Base-by-base conservation (phyloP, 2,888 invertebrate species). In the Pterobdella sp. region DNA sequence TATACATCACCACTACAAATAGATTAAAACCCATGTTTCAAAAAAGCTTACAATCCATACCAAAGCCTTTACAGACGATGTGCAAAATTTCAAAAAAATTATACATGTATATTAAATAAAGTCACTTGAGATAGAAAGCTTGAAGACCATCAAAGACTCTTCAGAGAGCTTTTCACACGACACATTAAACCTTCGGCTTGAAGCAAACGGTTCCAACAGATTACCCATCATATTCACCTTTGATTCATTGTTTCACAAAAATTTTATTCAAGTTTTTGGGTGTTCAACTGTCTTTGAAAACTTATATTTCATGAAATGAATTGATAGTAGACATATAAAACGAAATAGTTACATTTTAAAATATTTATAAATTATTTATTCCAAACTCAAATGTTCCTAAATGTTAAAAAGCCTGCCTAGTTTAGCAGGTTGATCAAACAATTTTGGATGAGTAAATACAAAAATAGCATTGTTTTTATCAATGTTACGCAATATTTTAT, bases 171-270 rank as follows among this genome's bases (percentile, higher is more conserved):
- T 42, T 37, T 49, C 37, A n/a, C 69, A 70, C 2, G 68, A 60
- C 4, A 73, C 73, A 22, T 69, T 63, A 36, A 73, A 73, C 64
- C 73, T 56, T 29, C 63, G 37, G 7, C 31, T 52, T 4, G 73
- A 64, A 31, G 32, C 35, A 64, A 73, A 73, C 37, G 73, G 73
- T 34, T 73, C 73, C 60, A 69, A 29, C 29, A 73, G 29, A 49
- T 68, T 73, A 37, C 73, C 63, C 73, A 73, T 73, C 73, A 73
- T 73, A 49, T 73, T 73, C 37, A 73, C 56, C 73, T 73, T 63
- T n/a, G 71, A 42, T 42, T 42, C 18, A 14, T 42, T 42, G 7
- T 42, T 42, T 42, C 3, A 32, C 29, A 26, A n/a, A 1, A 65
- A 65, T 65, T 65, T 31, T 31, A 10, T 18, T 60, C 60, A 18